Evolutionary conservation across 2,797 vertebrate species (phyloP), one percentile per base, ranked within the genome.

Genomic region (Falco naumanni): DNA sequence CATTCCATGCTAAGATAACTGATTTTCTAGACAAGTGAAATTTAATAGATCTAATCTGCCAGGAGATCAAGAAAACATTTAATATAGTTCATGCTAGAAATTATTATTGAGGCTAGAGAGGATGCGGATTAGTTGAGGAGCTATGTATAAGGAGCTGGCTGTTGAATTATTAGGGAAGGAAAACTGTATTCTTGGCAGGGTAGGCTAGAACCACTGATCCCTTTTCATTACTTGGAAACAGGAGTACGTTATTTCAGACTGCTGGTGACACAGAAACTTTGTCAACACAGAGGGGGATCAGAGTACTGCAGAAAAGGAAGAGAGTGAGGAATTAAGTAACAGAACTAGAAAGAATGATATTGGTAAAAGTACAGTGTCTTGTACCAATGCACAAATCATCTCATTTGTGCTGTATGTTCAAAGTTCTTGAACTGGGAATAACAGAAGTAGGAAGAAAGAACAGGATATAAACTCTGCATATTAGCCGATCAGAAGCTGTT

Each of bases 21-120:
- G 59, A 91, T 96, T 91, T 91, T 95, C 82, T 83, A 85, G 75
- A 89, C 63, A 85, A 94, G 31, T 61, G 50, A 95, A 87, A 87
- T 95, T 69, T 94, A 89, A 89, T 94, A 94, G 74, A 95, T 91
- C 17, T 87, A 85, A 87, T 94, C 78, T 87, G 5, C 13, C 66
- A 57, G n/a, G 31, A 87, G 41, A 87, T 89, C 47, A 87, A 75
- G 66, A 87, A 92, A 87, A n/a, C 6, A 48, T 71, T 87, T 75
- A 82, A 75, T 87, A 76, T 69, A 10, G 84, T 59, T 50, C 20
- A 69, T 61, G 16, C 31, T 72, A 61, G 53, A 94, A 96, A 85
- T 85, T 87, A n/a, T 76, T 91, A 82, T 39, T 87, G 63, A 92
- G 87, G 54, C 4, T 94, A 64, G 50, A 82, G n/a, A 28, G n/a